Base-by-base conservation (phyloP, 2,113 vertebrate species). In the Scatophagus argus region DNA sequence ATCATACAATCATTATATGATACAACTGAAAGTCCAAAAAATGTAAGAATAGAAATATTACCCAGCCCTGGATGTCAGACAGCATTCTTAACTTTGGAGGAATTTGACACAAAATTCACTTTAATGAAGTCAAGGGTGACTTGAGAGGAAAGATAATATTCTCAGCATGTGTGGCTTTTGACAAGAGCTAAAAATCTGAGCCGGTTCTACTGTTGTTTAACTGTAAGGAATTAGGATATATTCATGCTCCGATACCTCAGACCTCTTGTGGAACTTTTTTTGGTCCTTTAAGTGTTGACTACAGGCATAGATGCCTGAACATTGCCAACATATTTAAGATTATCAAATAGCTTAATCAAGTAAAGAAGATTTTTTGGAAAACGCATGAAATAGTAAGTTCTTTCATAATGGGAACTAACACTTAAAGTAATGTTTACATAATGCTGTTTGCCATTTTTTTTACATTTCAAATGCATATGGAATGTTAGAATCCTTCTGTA, bases 401-500 rank as follows among this genome's bases (percentile, higher is more conserved):
- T 31, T 31, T 54, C 46, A 68, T 44, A 38, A 4, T 8, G 12
- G 44, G 8, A 25, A 51, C n/a, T 7, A 44, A 21, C 47, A 32
- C 9, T 58, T 1, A 8, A 21, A 54, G 46, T 8, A 38, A 25
- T 31, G 16, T 43, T 31, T 51, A 19, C 49, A 13, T 54, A 14
- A 27, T 6, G 21, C 58, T 2, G 46, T 67, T 69, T 87, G 8
- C 3, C n/a, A 4, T 23, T 23, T 23, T n/a, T 23, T 21, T 49
- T 80, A 54, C 21, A 82, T 87, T 74, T 82, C 55, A 71, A 54
- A 80, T 62, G 23, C 47, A 47, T 43, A 55, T 43, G 6, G 11
- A 36, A 31, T 58, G 31, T 67, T n/a, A 46, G n/a, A 29, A 68
- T 12, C 17, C 21, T 79, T 56, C 19, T 1, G 7, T 7, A 61